Conservation (phyloP, 1,140 invertebrate species). For the Cecropterus lyciades region DNA sequence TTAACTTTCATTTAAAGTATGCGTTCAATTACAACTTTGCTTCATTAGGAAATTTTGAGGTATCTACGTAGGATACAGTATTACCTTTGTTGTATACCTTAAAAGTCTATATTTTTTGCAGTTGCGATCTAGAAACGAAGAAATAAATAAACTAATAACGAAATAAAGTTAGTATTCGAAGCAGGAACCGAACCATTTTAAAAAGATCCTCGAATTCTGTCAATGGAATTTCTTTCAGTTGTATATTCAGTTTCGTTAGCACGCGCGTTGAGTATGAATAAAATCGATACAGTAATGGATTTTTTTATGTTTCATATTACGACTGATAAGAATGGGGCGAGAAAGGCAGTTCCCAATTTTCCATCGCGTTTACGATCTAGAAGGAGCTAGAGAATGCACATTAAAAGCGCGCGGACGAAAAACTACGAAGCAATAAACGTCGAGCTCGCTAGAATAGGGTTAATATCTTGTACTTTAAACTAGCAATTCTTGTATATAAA, state of each 20-base stretch:
- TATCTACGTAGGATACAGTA: too few relatives aligned
- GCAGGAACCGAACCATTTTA: too few relatives aligned
- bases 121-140: not conserved
- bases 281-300: slow-evolving; percentile 21
- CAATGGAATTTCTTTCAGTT: not conserved
- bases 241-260: not conserved
- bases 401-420: slow-evolving; percentile 30
- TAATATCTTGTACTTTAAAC: slow-evolving; percentile 16
- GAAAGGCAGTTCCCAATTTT: slow-evolving; percentile 24
- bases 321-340: slow-evolving; percentile 6
- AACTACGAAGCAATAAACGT: slow-evolving; percentile 31
- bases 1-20: not conserved
- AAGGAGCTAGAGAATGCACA: slow-evolving; percentile 27
- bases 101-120: not conserved
- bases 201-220: not conserved
- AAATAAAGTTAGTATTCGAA: not conserved
- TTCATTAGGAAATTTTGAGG: not conserved
- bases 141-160: not conserved
- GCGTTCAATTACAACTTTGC: not conserved
- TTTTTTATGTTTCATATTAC: slow-evolving; percentile 16
- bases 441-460: slow-evolving; percentile 26
- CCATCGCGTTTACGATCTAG: slow-evolving; percentile 29
- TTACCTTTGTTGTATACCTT: not conserved
- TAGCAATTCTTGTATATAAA: not conserved
- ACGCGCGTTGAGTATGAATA: not conserved